phyloP scores from a whole-genome alignment of 2,888 invertebrate species.

The Polia nebulosa region DNA sequence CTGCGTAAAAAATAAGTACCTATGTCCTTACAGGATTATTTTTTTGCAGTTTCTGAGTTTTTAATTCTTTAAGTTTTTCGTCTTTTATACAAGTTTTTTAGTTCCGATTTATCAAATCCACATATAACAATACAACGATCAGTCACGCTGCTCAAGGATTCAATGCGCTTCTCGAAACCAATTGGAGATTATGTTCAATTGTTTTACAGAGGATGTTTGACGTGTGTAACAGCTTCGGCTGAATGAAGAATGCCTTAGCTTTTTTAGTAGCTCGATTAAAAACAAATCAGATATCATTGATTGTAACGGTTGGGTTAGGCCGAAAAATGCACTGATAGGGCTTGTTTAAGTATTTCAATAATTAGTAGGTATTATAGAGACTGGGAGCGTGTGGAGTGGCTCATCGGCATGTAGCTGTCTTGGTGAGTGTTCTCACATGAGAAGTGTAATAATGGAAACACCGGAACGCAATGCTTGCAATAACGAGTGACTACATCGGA shows the following conservation, averaged over 20 bases:
- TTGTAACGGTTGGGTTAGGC: background rate
- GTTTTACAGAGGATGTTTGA: conserved; percentile 29
- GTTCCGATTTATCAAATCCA: background rate
- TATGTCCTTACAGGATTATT: background rate
- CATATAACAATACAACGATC: background rate
- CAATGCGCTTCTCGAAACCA: conserved; percentile 20
- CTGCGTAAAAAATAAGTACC: background rate
- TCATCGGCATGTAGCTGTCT: too few species aligned
- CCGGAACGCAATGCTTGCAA: too few species aligned
- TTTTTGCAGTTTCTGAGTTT: too few species aligned
- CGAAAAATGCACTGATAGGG: background rate
- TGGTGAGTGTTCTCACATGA: too few species aligned
- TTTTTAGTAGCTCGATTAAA: background rate
- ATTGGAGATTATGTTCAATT: conserved; percentile 39
- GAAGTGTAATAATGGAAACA: too few species aligned
- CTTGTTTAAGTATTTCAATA: background rate
- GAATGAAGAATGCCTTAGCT: background rate
- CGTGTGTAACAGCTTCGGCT: background rate
- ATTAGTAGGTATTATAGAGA: background rate
- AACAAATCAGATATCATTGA: background rate
- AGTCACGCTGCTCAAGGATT: conserved; percentile 18
- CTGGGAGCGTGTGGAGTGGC: too few species aligned
- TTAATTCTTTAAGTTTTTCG: too few species aligned
- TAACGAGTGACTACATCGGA: too few species aligned
- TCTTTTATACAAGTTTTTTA: too few species aligned